Conservation (phyloP, 2,888 invertebrate species). For the Rapana venosa region DNA sequence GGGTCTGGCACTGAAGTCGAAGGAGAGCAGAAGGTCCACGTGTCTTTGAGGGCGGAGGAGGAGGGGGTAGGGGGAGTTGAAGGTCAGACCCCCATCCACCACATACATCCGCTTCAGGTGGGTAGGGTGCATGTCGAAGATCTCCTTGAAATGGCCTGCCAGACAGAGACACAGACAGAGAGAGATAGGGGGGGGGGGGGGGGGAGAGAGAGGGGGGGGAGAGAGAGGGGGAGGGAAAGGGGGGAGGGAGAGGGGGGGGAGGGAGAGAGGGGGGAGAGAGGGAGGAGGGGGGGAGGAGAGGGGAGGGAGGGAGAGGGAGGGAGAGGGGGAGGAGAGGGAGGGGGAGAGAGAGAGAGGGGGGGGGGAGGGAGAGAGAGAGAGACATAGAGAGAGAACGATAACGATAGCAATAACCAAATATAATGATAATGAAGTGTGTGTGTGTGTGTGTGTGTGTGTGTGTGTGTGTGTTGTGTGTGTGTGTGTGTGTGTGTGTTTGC, state of each 20-base stretch:
- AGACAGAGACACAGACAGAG: not conserved
- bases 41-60: conserved; percentile 78
- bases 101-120: conserved; percentile 78
- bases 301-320: too few relatives aligned
- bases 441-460: too few relatives aligned
- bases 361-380: too few relatives aligned
- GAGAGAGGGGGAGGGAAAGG: too few relatives aligned
- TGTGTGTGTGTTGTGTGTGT: too few relatives aligned
- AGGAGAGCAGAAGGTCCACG: conserved; percentile 78
- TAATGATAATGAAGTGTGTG: too few relatives aligned
- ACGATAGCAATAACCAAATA: too few relatives aligned
- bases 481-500: too few relatives aligned
- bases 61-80: conserved; percentile 79
- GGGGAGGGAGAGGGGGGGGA: not conserved
- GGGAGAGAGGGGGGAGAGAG: not conserved
- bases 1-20: conserved; percentile 78
- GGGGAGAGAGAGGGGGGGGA: too few relatives aligned
- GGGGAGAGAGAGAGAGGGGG: too few relatives aligned
- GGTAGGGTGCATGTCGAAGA: conserved; percentile 77
- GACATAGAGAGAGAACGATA: not conserved
- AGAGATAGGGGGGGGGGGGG: not conserved
- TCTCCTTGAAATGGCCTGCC: conserved; percentile 69
- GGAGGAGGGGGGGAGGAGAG: too few relatives aligned
- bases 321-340: too few relatives aligned
- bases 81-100: conserved; percentile 79